phyloP scores from a whole-genome alignment of 2,888 invertebrate species.

The Microctonus brassicae region DNA sequence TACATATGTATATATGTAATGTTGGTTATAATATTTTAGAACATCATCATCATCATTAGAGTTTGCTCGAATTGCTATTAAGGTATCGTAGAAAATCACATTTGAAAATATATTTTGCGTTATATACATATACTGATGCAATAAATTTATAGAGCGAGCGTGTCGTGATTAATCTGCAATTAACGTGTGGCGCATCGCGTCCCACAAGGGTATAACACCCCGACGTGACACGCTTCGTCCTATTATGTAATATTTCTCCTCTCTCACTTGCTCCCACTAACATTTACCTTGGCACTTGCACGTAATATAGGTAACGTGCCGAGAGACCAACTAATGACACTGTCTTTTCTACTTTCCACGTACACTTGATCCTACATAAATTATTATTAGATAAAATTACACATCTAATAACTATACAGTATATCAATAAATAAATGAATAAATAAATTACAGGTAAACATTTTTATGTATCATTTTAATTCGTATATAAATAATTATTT shows the following conservation, averaged over 20 bases:
- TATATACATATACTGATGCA: slow-evolving; percentile 6
- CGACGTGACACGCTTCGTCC: slow-evolving; percentile 28
- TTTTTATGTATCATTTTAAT: no score
- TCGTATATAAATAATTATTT: no score
- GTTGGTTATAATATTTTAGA: background rate
- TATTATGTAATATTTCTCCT: slow-evolving; percentile 1
- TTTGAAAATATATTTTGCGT: slow-evolving; percentile 18
- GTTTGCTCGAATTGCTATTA: slow-evolving; percentile 6
- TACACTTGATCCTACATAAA: slow-evolving; percentile 30
- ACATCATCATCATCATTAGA: slow-evolving; percentile 3
- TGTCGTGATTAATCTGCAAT: slow-evolving; percentile 32
- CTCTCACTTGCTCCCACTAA: background rate
- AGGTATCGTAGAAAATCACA: slow-evolving; percentile 24
- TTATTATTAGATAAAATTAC: slow-evolving; percentile 36
- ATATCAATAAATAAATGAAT: background rate
- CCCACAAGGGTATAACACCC: slow-evolving; percentile 23
- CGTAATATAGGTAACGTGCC: slow-evolving; percentile 15
- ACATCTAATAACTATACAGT: background rate
- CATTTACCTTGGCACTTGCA: background rate
- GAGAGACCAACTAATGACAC: slow-evolving; percentile 40
- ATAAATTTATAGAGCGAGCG: slow-evolving; percentile 32
- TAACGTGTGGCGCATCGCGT: slow-evolving; percentile 31
- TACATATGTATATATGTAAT: no score
- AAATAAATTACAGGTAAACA: no score
- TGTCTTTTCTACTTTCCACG: slow-evolving; percentile 32